Percentiles rank a stretch among this genome's conserved stretches.
Evolutionary conservation across 2,113 vertebrate genomes (phyloP).

Genomic region (Saccopteryx leptura): DNA sequence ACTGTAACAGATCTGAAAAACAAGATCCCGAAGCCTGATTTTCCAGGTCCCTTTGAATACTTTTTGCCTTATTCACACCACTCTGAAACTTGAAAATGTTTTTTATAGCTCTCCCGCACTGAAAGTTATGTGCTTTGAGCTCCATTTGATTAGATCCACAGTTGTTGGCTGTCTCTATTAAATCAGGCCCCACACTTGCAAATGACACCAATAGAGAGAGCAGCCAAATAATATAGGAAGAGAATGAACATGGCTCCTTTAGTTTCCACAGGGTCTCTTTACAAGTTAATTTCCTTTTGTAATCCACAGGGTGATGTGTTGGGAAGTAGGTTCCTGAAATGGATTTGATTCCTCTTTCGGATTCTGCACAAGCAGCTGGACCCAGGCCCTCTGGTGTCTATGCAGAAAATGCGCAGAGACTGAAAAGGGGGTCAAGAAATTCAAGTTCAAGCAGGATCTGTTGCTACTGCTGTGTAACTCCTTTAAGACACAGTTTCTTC

Average conservation of each 20-base stretch:
- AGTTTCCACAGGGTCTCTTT: conserved; percentile 60
- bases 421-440: not conserved
- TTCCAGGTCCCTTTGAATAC: conserved; percentile 62
- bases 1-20: conserved; percentile 70
- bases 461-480: not conserved
- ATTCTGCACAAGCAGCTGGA: conserved; percentile 37
- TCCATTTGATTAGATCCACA: conserved; percentile 69
- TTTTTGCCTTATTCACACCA: conserved; percentile 61
- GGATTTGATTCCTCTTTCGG: not conserved
- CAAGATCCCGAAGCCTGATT: conserved; percentile 66
- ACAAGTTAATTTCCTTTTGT: conserved; percentile 61
- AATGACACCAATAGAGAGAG: conserved; percentile 59
- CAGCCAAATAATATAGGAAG: conserved; percentile 69
- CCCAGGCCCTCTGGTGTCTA: not conserved
- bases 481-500: not conserved
- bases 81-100: conserved; percentile 70
- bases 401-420: not conserved
- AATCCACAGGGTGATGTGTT: conserved; percentile 41
- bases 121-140: conserved; percentile 14
- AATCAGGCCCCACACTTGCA: conserved; percentile 70
- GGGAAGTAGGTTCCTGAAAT: conserved; percentile 30
- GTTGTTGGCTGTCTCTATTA: conserved; percentile 68
- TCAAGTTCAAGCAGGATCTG: not conserved
- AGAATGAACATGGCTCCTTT: conserved; percentile 11
- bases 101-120: conserved; percentile 7